Conservation (phyloP, 2,888 invertebrate species). For the Hofmannophila pseudospretella region DNA sequence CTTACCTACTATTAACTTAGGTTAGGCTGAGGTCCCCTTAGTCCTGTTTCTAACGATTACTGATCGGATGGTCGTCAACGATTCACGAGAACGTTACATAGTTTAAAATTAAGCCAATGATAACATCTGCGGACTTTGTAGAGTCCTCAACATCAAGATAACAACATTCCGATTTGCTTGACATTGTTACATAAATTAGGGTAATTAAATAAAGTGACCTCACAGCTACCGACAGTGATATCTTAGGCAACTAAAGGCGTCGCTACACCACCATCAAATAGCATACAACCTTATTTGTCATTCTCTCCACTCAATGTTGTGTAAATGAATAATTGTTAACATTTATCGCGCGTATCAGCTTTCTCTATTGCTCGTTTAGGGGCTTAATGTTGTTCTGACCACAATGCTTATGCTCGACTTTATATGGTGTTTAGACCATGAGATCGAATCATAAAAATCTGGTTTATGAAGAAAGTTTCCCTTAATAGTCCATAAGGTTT, state of each 20-base stretch:
- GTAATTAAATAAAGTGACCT: background rate
- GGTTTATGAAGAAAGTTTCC: slow-evolving; percentile 5
- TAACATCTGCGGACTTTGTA: no score
- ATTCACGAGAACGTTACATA: no score
- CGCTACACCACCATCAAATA: background rate
- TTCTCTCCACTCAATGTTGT: slow-evolving; percentile 4
- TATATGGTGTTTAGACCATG: slow-evolving; percentile 6
- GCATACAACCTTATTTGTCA: slow-evolving; percentile 8
- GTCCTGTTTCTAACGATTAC: no score
- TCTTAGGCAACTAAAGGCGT: no score
- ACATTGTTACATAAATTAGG: background rate
- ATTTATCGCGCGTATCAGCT: slow-evolving; percentile 14
- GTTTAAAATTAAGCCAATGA: no score
- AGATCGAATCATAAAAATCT: slow-evolving; percentile 7
- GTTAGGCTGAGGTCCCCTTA: no score
- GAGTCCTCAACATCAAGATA: no score
- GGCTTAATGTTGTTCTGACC: slow-evolving; percentile 9
- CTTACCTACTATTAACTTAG: no score
- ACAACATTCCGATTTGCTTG: no score
- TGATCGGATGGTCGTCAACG: no score
- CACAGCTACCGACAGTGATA: no score
- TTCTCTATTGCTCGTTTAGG: slow-evolving; percentile 14
- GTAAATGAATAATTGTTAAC: slow-evolving; percentile 15
- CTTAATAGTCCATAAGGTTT: background rate
- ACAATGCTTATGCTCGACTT: slow-evolving; percentile 4